phyloP scores from a whole-genome alignment of 2,797 vertebrate genomes.

The Cossypha caffra region DNA sequence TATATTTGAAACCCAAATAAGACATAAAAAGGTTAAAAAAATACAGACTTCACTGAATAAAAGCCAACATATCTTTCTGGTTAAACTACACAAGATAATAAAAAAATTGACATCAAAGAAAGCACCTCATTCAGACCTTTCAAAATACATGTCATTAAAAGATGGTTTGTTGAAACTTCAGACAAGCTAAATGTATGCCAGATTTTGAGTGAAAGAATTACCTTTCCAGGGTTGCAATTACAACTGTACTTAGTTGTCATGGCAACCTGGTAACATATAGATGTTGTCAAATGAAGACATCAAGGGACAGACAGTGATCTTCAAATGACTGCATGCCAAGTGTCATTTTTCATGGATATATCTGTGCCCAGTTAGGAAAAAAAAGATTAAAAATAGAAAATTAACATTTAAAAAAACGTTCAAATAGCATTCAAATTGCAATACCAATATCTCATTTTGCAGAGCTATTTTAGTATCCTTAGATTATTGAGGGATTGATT shows the following conservation, averaged over 20 bases:
- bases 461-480: background rate
- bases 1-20: constrained; percentile 35
- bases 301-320: constrained; percentile 74
- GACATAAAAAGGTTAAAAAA: constrained; percentile 63
- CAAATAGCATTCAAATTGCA: constrained; percentile 4
- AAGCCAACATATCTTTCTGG: constrained; percentile 3
- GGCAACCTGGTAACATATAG: constrained; percentile 79
- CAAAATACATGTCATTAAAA: constrained; percentile 79
- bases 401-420: constrained; percentile 36
- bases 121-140: constrained; percentile 72
- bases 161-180: constrained; percentile 81
- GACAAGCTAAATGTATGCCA: constrained; percentile 76
- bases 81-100: constrained; percentile 39
- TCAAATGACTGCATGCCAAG: constrained; percentile 72
- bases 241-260: constrained; percentile 80
- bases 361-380: background rate
- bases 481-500: background rate
- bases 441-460: background rate
- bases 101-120: constrained; percentile 59
- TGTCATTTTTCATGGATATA: constrained; percentile 54
- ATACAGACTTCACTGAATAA: constrained; percentile 24
- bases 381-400: background rate
- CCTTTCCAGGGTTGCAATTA: constrained; percentile 79
- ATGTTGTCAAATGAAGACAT: constrained; percentile 81
- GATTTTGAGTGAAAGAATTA: constrained; percentile 78